Evolutionary conservation across 2,113 vertebrate genomes (phyloP).

Genomic region (Sander vitreus): DNA sequence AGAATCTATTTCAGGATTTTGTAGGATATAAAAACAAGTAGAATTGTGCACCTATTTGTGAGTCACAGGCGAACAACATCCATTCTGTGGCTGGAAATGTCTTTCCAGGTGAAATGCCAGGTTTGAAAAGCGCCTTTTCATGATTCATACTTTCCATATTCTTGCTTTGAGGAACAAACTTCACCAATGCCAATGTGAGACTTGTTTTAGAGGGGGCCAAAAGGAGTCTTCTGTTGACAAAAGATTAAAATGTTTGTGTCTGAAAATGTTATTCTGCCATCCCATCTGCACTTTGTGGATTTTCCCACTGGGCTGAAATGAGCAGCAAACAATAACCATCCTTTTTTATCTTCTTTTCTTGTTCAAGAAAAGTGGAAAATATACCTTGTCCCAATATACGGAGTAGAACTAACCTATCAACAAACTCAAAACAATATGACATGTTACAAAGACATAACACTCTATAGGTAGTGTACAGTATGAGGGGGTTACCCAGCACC

Average conservation of each 20-base stretch:
- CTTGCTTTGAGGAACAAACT: constrained; percentile 9
- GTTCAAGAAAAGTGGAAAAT: neutral
- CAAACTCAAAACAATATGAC: neutral
- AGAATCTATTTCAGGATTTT: constrained; percentile 33
- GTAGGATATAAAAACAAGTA: constrained; percentile 22
- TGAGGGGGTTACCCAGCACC: neutral
- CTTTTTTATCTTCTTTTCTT: constrained; percentile 4
- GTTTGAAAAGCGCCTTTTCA: constrained; percentile 45
- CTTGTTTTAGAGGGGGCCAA: neutral
- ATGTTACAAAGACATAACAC: neutral
- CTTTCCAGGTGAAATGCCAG: too few relatives aligned
- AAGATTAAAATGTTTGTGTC: constrained; percentile 23
- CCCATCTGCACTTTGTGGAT: neutral
- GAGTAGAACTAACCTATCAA: neutral
- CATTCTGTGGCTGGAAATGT: constrained; percentile 28
- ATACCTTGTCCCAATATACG: neutral
- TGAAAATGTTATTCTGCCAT: constrained; percentile 25
- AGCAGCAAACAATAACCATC: constrained; percentile 8
- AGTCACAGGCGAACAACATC: constrained; percentile 39
- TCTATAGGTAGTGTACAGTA: neutral
- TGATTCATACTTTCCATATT: constrained; percentile 37
- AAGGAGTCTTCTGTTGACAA: constrained; percentile 29
- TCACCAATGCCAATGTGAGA: neutral
- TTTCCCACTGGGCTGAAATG: constrained; percentile 17
- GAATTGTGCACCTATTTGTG: constrained; percentile 19